Base-by-base conservation (phyloP, 2,113 vertebrate species). In the Hippocampus mohnikei region DNA sequence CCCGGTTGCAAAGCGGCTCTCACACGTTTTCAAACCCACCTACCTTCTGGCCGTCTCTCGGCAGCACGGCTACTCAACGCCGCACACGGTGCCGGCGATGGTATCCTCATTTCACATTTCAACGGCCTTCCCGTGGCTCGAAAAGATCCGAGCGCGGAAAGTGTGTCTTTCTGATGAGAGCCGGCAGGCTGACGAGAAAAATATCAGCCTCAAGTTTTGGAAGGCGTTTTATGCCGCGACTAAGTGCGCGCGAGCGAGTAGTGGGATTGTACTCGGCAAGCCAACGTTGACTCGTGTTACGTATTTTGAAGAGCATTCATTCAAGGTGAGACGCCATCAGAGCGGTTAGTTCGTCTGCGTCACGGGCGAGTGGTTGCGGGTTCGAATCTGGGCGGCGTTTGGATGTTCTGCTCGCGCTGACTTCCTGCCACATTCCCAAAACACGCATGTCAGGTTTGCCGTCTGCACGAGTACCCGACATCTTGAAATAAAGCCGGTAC, bases 41-140 rank as follows among this genome's bases (percentile, higher is more conserved):
- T 87, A 89, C 89, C 81, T 84, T 85, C 88, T 84, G 85, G 77
- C 79, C 65, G 81, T 82, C 80, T 87, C 80, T 81, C 82, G 68
- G 78, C 77, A 76, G 71, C 62, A 11, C 59, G 59, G 29, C 59
- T 40, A 61, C 59, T 61, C 59, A 20, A 37, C 52, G 11, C 8
- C 52, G 16, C n/a, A 9, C 62, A 46, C 41, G 29, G 1, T 73
- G 71, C 71, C 50, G 72, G 80, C 56, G 78, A 74, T 69, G 61
- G 41, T 73, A 77, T 77, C 79, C 73, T 80, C 52, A 75, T 83
- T 82, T 83, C 67, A 74, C 75, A 69, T 83, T 65, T 27, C 42
- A 46, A 37, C 41, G 15, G 40, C 62, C 75, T 87, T 74, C 64
- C 66, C 72, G 66, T 71, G 68, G 23, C 72, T 75, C 0, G n/a